Evolutionary conservation across 2,797 vertebrate species (phyloP).

Genomic region (Hylomyscus alleni): DNA sequence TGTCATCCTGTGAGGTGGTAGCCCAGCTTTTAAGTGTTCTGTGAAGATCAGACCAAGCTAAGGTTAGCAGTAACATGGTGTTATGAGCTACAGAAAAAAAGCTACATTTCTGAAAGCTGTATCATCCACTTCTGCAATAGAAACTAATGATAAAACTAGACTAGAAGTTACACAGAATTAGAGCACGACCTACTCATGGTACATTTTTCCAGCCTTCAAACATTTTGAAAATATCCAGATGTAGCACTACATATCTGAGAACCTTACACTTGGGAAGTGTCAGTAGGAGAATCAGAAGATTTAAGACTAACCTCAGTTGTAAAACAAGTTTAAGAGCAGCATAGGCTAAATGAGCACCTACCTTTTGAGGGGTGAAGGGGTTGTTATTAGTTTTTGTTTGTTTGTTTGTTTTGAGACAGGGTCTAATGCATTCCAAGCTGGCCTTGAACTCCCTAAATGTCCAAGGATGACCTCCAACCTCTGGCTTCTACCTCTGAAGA

Average conservation of each 20-base stretch:
- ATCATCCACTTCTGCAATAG: not conserved
- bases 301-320: not conserved
- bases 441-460: not conserved
- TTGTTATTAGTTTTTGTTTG: not conserved
- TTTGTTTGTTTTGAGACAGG: not conserved
- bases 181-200: not conserved
- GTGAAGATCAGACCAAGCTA: not conserved
- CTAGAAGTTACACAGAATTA: not conserved
- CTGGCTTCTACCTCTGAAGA: not conserved
- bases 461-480: not conserved
- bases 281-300: not conserved
- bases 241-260: not conserved
- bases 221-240: not conserved
- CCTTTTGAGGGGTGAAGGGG: not conserved
- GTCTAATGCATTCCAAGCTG: not conserved
- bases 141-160: not conserved
- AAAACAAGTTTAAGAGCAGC: not conserved
- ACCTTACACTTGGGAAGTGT: too few relatives aligned
- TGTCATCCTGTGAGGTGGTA: not conserved
- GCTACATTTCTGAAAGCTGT: not conserved
- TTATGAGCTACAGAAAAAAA: not conserved
- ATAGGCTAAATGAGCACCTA: not conserved
- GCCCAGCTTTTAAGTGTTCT: not conserved
- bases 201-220: not conserved
- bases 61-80: not conserved